These are phyloP conservation scores for Vanessa atalanta DNA, from an alignment of 1,140 invertebrate species.

Conservation along the genomic window DNA sequence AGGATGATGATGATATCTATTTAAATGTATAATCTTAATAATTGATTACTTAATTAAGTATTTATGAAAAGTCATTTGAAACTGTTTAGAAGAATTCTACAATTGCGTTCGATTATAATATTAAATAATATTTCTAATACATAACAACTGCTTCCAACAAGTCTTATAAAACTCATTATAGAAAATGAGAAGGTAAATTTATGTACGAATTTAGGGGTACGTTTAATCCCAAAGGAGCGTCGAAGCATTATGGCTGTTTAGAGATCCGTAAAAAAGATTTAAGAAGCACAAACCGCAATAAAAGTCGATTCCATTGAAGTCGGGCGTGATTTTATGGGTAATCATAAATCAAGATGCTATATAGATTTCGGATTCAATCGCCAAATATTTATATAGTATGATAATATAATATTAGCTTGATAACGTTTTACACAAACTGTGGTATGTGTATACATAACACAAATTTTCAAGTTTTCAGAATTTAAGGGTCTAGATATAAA, in stretches of 20 bases:
- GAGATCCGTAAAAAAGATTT: constrained; percentile 8
- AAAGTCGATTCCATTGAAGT: constrained; percentile 7
- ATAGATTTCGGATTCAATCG: neutral
- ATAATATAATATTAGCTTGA: neutral
- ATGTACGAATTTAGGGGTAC: neutral
- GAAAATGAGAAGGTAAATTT: neutral
- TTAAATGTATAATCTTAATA: no score
- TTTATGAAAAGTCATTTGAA: no score
- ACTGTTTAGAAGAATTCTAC: no score
- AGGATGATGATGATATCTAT: no score
- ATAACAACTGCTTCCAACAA: neutral
- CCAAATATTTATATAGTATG: neutral
- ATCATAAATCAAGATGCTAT: neutral
- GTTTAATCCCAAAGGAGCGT: neutral
- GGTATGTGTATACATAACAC: no score
- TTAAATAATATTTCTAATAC: no score
- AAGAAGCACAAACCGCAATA: constrained; percentile 3
- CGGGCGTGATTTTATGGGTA: neutral
- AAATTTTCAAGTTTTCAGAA: no score
- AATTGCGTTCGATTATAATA: no score
- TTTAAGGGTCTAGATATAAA: no score
- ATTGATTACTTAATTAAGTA: no score
- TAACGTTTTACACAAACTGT: no score
- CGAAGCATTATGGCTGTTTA: neutral
- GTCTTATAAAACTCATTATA: neutral